These are phyloP conservation scores for Myxocyprinus asiaticus DNA, from an alignment of 2,113 vertebrate genomes.

Conservation along the genomic window DNA sequence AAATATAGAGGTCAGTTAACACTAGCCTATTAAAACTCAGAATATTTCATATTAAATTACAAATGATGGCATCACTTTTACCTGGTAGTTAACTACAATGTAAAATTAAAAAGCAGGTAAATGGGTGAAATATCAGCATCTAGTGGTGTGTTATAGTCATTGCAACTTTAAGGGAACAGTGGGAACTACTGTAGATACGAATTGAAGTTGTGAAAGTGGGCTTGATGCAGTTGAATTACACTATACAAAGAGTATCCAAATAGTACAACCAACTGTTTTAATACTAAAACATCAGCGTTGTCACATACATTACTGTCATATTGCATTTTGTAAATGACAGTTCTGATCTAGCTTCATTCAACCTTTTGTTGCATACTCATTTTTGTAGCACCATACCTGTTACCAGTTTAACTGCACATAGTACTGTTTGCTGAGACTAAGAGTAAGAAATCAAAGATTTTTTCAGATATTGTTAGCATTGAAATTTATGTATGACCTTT, in stretches of 20 bases:
- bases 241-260: not conserved
- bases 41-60: not conserved
- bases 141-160: constrained; percentile 53
- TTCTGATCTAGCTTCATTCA: no score
- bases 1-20: not conserved
- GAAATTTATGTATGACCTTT: not conserved
- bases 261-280: not conserved
- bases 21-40: not conserved
- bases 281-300: not conserved
- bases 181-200: not conserved
- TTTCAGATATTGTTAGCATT: not conserved
- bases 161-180: constrained; percentile 30
- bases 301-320: not conserved
- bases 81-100: not conserved
- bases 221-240: not conserved
- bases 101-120: not conserved
- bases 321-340: no score
- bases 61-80: not conserved
- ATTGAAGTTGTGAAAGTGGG: not conserved
- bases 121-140: constrained; percentile 57
- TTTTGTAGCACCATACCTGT: not conserved
- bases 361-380: no score
- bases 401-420: not conserved
- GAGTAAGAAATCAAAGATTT: not conserved
- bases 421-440: not conserved